Evolutionary conservation across 1,140 invertebrate species (phyloP), one percentile per base, ranked within the genome.

Genomic region (Zeugodacus cucurbitae): DNA sequence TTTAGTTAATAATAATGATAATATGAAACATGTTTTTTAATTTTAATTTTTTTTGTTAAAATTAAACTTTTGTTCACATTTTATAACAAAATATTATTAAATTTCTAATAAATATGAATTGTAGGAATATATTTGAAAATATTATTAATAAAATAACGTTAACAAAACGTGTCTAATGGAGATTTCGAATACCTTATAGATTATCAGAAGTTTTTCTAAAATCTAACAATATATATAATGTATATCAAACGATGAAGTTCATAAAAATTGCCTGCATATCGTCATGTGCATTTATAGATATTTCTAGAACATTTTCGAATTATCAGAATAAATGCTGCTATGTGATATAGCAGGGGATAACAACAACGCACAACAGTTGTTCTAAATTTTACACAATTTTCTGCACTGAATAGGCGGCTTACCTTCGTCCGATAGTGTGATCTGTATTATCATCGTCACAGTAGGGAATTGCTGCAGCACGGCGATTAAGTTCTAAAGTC

Each of bases 361-460:
- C 41, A 22, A 5, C 32, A 74, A 17, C 22, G n/a, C n/a, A n/a
- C n/a, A 20, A 1, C 34, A 37, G 3, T 10, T 74, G 20, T 34
- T 41, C 34, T 3, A 74, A 41, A 34, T n/a, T 20, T 74, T 41
- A 22, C 14, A 41, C 34, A 74, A 17, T 34, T 74, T 2, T 20
- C 22, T 37, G 34, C 14, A 14, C 32, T 2, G 11, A 10, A 34
- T 37, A 17, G 14, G 22, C 86, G 14, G 22, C 86, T 89, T 90
- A 93, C 92, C 92, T 91, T 29, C 92, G 89, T 86, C 91, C 91
- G 22, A 93, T 91, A 10, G 90, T 90, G 48, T 90, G 90, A 59
- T 93, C 91, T 74, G 89, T 88, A 59, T 91, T 89, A 41, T 74
- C 67, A 20, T 91, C 91, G 41, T 90, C 90, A 62, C 92, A 93